These are phyloP conservation scores for Drosophila peninsularis DNA, from an alignment of 2,888 invertebrate genomes.

Conservation along the genomic window DNA sequence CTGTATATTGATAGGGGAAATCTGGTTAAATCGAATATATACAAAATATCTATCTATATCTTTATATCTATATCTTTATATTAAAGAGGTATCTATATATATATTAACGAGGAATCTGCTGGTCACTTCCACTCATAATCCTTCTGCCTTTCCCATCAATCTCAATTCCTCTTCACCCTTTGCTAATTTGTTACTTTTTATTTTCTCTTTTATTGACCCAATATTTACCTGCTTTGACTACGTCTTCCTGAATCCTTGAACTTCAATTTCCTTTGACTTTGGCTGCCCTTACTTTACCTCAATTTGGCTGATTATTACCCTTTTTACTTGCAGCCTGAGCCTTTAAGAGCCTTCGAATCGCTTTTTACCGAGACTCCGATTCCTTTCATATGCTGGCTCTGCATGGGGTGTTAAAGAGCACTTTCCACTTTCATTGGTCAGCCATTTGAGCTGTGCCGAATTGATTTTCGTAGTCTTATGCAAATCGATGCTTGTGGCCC, in stretches of 20 bases:
- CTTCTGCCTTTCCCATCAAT: not conserved
- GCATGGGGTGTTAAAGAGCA: conserved; percentile 19
- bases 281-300: not conserved
- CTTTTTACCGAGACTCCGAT: not conserved
- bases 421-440: conserved; percentile 38
- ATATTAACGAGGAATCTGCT: not conserved
- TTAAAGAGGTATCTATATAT: not conserved
- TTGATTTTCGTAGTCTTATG: conserved; percentile 51
- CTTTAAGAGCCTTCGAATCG: conserved; percentile 4
- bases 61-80: not conserved
- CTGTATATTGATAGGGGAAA: too few relatives aligned
- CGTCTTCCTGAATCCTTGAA: conserved; percentile 28
- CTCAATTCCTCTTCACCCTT: not conserved
- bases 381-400: conserved; percentile 15
- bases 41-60: not conserved
- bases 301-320: not conserved
- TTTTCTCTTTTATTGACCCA: not conserved
- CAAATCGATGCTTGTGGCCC: conserved; percentile 49
- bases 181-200: not conserved
- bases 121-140: not conserved
- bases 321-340: not conserved
- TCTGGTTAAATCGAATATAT: too few relatives aligned
- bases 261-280: conserved; percentile 11
- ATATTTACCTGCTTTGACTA: not conserved
- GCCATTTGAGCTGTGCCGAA: conserved; percentile 11